These are phyloP conservation scores for Setipinna tenuifilis DNA, from an alignment of 2,797 vertebrate species.

Conservation along the genomic window DNA sequence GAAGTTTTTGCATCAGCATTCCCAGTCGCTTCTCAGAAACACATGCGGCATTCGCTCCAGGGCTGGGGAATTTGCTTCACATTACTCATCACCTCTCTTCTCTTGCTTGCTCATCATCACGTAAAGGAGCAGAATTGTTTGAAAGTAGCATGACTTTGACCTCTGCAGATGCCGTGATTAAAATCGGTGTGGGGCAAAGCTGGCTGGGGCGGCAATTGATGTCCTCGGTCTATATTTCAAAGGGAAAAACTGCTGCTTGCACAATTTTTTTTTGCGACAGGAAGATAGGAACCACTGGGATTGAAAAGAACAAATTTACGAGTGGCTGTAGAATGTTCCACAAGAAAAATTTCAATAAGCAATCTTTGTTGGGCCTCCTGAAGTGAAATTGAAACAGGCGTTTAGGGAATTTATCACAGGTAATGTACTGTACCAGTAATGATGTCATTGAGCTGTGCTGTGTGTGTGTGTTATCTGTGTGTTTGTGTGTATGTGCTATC, in stretches of 20 bases:
- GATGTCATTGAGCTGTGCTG: slow-evolving; percentile 24
- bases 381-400: slow-evolving; percentile 50
- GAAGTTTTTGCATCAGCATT: slow-evolving; percentile 15
- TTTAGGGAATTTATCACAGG: slow-evolving; percentile 42
- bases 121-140: slow-evolving; percentile 37
- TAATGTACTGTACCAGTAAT: slow-evolving; percentile 29
- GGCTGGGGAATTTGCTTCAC: not conserved
- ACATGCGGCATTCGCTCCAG: not conserved
- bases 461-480: slow-evolving; percentile 20
- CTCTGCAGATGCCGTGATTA: slow-evolving; percentile 61
- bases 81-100: not conserved
- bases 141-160: slow-evolving; percentile 55
- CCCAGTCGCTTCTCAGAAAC: not conserved
- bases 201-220: slow-evolving; percentile 70
- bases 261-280: slow-evolving; percentile 49
- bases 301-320: slow-evolving; percentile 63
- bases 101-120: slow-evolving; percentile 10
- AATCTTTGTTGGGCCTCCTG: slow-evolving; percentile 46
- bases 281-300: slow-evolving; percentile 58
- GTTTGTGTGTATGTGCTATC: too few species aligned
- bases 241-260: slow-evolving; percentile 63
- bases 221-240: slow-evolving; percentile 64
- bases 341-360: slow-evolving; percentile 58
- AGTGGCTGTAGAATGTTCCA: slow-evolving; percentile 55
- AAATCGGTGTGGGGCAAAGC: slow-evolving; percentile 59